These are phyloP conservation scores for Ceratoteleas bidentatus DNA, from an alignment of 1,140 invertebrate genomes.

Conservation along the genomic window DNA sequence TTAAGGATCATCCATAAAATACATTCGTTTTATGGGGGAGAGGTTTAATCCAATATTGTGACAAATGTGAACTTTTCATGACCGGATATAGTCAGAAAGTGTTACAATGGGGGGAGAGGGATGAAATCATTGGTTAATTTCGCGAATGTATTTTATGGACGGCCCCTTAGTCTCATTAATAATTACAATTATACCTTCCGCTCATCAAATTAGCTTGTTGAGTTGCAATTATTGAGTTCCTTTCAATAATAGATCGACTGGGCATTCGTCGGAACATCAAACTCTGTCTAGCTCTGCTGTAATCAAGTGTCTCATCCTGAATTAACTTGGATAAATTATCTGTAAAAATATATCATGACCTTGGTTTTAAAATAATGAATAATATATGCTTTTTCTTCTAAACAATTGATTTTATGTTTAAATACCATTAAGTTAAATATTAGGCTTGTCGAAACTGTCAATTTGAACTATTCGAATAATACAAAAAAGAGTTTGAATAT, in stretches of 20 bases:
- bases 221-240: background rate
- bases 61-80: background rate
- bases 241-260: background rate
- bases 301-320: background rate
- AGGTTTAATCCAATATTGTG: background rate
- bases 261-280: background rate
- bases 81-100: too few species aligned
- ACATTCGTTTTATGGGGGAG: background rate
- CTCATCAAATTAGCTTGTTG: slow-evolving; percentile 4
- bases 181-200: background rate
- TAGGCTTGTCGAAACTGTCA: too few species aligned
- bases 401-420: background rate
- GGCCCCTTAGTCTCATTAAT: too few species aligned
- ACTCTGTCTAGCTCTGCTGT: background rate
- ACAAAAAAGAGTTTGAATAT: too few species aligned
- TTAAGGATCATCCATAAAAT: too few species aligned
- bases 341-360: background rate
- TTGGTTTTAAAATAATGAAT: background rate
- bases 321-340: background rate
- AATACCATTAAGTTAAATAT: background rate
- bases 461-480: too few species aligned
- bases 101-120: too few species aligned
- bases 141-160: background rate
- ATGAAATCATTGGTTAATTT: too few species aligned
- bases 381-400: background rate